Evolutionary conservation across 1,140 invertebrate species (phyloP).

Genomic region (Anastatus disparis): DNA sequence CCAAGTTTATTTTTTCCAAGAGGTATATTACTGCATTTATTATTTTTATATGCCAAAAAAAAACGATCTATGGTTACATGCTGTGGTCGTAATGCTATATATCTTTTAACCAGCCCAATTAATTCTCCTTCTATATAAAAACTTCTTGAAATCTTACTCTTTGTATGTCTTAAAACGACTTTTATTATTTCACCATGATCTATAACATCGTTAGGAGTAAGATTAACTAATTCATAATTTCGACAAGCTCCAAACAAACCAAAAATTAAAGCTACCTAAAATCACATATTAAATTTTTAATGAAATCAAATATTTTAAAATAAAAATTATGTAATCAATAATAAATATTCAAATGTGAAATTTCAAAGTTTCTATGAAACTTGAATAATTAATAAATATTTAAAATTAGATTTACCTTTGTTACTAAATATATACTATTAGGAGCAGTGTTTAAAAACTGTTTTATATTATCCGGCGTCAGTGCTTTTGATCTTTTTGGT

Average conservation of each 20-base stretch:
- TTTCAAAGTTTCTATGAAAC: too few species aligned
- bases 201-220: not conserved
- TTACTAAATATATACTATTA: slow-evolving; percentile 27
- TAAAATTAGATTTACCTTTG: slow-evolving; percentile 33
- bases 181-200: not conserved
- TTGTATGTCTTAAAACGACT: not conserved
- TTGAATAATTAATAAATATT: not conserved
- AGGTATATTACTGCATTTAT: not conserved
- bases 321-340: too few species aligned
- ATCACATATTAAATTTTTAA: slow-evolving; percentile 4
- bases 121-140: slow-evolving; percentile 24
- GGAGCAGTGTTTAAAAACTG: slow-evolving; percentile 29
- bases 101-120: slow-evolving; percentile 5
- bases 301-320: too few species aligned
- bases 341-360: too few species aligned
- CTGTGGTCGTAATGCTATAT: not conserved
- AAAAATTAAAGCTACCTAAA: slow-evolving; percentile 28
- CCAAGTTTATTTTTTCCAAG: slow-evolving; percentile 22
- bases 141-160: slow-evolving; percentile 9
- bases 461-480: slow-evolving; percentile 10
- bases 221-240: not conserved
- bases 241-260: slow-evolving; percentile 16
- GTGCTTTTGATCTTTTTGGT: slow-evolving; percentile 37
- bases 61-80: slow-evolving; percentile 19
- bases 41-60: slow-evolving; percentile 21